Base-by-base conservation (phyloP, 2,113 vertebrate genomes). In the Erythrolamprus reginae region DNA sequence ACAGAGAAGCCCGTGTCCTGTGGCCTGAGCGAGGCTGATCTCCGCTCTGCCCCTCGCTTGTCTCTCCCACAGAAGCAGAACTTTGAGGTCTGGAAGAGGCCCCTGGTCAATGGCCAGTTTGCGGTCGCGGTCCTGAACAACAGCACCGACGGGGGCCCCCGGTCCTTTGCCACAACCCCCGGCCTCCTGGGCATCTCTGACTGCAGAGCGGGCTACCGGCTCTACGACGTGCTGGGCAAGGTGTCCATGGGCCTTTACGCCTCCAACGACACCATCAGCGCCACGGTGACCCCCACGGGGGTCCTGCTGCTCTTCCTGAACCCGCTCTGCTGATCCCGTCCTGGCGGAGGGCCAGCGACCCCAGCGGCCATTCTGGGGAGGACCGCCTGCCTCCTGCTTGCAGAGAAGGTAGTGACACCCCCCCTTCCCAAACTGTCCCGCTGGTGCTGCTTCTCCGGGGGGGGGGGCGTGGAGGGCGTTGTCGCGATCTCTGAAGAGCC, bases 241-340 rank as follows among this genome's bases (percentile, higher is more conserved):
- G 33, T 61, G 45, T 19, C 92, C 89, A 52, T 91, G 89, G 92
- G 89, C 19, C 61, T 23, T 33, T 92, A 50, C 50, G 47, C 55
- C 88, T 42, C 89, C 87, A 10, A 84, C 38, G n/a, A 53, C 5
- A 5, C 55, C 0, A 26, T 90, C 84, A 17, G 56, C 1, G 3
- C 3, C 88, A 33, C 84, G 42, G 86, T 93, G 82, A 58, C 90
- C 89, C 65, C 93, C 15, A 92, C 87, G 13, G 90, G 91, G 21
- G 94, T 92, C 77, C 86, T 91, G 53, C 87, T 94, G 4, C 82
- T 93, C 1, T 92, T 95, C 84, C 53, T 96, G 55, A 21, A 26
- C 38, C 48, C 93, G 77, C 87, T 86, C 24, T 0, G 3, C 84
- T 87, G 2, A 84, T 15, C 3, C 85, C 88, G 1, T 13, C 82